Evolutionary conservation across 2,797 vertebrate species (phyloP), one percentile per base, ranked within the genome.

Genomic region (Poliocrania exsul): DNA sequence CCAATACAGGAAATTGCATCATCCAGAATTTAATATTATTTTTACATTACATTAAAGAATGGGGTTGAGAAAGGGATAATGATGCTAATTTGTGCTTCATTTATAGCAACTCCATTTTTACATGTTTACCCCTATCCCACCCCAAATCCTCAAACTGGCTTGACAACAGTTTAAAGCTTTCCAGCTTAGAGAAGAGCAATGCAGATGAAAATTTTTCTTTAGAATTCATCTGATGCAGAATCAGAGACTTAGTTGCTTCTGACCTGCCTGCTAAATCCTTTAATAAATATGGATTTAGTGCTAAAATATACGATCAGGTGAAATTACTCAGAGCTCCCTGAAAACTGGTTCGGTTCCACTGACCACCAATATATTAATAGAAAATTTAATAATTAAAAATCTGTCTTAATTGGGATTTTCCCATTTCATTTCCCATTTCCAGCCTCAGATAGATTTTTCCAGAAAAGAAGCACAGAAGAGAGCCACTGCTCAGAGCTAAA

Each of bases 241-340:
- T 90, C 24, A 71, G 80, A 95, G 92, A 65, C 61, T 92, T 77
- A 88, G 74, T 40, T 73, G 69, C 77, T 82, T 80, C 67, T 88
- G 94, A 91, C 95, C 85, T 96, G 67, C 82, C 53, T 62, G 54
- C 70, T 94, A 96, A 93, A 94, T 91, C 95, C 88, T 95, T 91
- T 96, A 91, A 82, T 97, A 97, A 97, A 93, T 95, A 83, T 79
- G 66, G 85, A 93, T 92, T 96, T 97, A 90, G 85, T 84, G 80
- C 62, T 77, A 90, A 95, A 85, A 95, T 96, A 50, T 51, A 78
- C 84, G 83, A 95, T 84, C 69, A 97, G 93, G 69, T 83, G 75
- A 95, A 96, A 93, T 38, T 86, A 51, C 88, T 93, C 81, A 90
- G 77, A 91, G 86, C 90, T 96, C 81, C 66, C 85, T 89, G 92